Evolutionary conservation across 1,140 invertebrate species (phyloP).

Genomic region (Heliconius melpomene): DNA sequence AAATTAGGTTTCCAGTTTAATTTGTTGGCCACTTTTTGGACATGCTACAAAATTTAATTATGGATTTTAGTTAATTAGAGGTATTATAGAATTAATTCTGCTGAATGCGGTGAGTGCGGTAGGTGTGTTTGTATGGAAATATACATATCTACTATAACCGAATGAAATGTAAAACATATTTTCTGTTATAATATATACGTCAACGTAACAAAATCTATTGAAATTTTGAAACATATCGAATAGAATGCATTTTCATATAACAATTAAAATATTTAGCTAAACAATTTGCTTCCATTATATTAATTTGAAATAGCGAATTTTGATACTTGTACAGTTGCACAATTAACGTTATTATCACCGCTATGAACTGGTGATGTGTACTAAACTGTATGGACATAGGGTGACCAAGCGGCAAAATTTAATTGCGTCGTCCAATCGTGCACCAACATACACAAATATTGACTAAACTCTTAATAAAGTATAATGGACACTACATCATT

Average conservation of each 20-base stretch:
- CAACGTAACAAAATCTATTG: background rate
- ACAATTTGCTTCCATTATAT: background rate
- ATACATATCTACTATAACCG: too few relatives aligned
- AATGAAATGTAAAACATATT: too few relatives aligned
- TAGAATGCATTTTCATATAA: background rate
- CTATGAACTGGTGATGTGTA: slow-evolving; percentile 46
- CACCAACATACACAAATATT: slow-evolving; percentile 60
- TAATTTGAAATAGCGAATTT: slow-evolving; percentile 8
- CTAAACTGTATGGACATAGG: slow-evolving; percentile 42
- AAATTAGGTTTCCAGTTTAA: background rate
- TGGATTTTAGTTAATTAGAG: background rate
- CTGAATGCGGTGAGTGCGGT: background rate
- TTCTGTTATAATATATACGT: too few relatives aligned
- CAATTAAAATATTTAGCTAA: background rate
- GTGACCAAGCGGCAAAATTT: slow-evolving; percentile 55
- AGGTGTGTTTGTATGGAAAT: background rate
- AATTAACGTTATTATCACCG: slow-evolving; percentile 5
- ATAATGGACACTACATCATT: slow-evolving; percentile 61
- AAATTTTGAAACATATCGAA: background rate
- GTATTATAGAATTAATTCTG: background rate
- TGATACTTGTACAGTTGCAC: background rate
- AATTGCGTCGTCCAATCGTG: slow-evolving; percentile 53
- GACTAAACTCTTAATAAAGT: slow-evolving; percentile 73
- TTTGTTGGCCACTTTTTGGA: background rate
- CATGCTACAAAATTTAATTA: background rate